phyloP scores from a whole-genome alignment of 2,797 vertebrate species.

The Limosa lapponica region DNA sequence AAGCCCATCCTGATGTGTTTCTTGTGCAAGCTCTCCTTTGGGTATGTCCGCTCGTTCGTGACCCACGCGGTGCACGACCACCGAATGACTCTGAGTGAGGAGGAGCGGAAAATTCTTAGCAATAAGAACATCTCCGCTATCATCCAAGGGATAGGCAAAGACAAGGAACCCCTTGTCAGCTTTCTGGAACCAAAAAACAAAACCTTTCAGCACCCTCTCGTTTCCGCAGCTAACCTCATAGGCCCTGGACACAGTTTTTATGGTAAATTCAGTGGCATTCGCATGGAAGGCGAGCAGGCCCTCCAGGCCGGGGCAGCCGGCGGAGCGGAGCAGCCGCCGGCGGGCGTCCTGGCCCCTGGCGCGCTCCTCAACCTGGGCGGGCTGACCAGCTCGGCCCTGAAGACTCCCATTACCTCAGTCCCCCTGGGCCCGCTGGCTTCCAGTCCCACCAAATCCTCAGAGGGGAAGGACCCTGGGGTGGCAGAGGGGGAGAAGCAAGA shows the following conservation, averaged over 20 bases:
- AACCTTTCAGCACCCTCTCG: conserved; percentile 90
- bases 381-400: conserved; percentile 85
- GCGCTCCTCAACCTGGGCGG: conserved; percentile 91
- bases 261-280: conserved; percentile 98
- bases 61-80: conserved; percentile 99
- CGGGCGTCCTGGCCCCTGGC: conserved; percentile 84
- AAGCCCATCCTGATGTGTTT: conserved; percentile 99
- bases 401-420: conserved; percentile 92
- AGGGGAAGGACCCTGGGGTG: conserved; percentile 79
- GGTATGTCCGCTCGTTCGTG: conserved; percentile 97
- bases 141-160: conserved; percentile 99
- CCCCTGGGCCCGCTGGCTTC: conserved; percentile 82
- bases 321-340: conserved; percentile 68
- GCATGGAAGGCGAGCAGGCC: conserved; percentile 90
- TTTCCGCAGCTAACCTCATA: conserved; percentile 90
- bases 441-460: conserved; percentile 93
- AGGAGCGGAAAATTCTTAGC: conserved; percentile 95
- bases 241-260: conserved; percentile 98
- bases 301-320: conserved; percentile 77
- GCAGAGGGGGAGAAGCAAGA: conserved; percentile 76
- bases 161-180: conserved; percentile 99
- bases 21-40: conserved; percentile 99
- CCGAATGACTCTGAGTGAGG: conserved; percentile 98
- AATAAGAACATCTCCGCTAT: conserved; percentile 99
- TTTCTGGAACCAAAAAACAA: conserved; percentile 99